phyloP scores from a whole-genome alignment of 1,140 invertebrate species.

The Dolichoris vasculosae region DNA sequence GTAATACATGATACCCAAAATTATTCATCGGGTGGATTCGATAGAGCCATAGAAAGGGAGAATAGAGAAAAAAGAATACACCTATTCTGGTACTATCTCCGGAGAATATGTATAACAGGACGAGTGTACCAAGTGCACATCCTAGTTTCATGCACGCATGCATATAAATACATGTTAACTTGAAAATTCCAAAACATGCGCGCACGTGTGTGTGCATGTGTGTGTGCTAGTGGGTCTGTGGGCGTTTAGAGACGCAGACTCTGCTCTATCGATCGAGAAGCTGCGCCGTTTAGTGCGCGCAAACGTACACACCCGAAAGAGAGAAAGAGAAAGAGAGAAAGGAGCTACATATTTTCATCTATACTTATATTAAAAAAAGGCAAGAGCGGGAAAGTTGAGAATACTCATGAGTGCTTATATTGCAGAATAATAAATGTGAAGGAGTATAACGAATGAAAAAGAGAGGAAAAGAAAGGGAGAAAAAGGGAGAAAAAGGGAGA shows the following conservation, averaged over 20 bases:
- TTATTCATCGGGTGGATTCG: not conserved
- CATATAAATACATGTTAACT: not conserved
- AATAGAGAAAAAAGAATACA: constrained; percentile 4
- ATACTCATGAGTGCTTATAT: not conserved
- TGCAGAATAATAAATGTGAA: not conserved
- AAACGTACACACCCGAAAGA: not conserved
- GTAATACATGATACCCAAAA: not conserved
- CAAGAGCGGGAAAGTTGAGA: not conserved
- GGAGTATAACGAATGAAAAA: not conserved
- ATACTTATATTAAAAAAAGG: not conserved
- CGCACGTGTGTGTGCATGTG: constrained; percentile 62
- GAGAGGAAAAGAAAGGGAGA: not conserved
- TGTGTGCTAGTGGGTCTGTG: constrained; percentile 48
- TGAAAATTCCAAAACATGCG: constrained; percentile 55
- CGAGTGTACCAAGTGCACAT: not conserved
- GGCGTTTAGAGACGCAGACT: constrained; percentile 71
- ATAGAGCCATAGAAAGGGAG: not conserved
- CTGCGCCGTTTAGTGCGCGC: constrained; percentile 30
- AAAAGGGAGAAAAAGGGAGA: not conserved
- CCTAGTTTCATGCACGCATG: not conserved
- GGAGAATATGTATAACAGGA: not conserved
- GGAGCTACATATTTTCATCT: not conserved
- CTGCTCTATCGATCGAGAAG: constrained; percentile 71
- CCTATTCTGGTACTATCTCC: not conserved
- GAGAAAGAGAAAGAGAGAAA: not conserved